Evolutionary conservation across 2,113 vertebrate species (phyloP).

Genomic region (Sminthopsis crassicaudata): DNA sequence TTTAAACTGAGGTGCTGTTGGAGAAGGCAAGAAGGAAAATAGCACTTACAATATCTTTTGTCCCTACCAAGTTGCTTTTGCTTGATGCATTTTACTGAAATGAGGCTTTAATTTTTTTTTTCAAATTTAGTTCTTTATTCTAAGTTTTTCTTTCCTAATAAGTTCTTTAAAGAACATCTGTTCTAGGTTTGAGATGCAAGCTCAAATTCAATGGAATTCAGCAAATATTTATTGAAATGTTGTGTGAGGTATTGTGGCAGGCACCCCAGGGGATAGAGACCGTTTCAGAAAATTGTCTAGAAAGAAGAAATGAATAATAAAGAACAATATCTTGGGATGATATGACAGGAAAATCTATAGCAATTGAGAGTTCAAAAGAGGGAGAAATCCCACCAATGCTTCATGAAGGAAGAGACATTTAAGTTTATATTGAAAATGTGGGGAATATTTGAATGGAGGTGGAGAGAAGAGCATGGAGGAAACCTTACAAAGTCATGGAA

Average conservation of each 20-base stretch:
- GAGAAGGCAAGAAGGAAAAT: background rate
- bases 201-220: background rate
- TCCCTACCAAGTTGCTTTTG: background rate
- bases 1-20: background rate
- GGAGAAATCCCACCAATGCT: background rate
- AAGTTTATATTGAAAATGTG: background rate
- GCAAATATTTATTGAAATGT: background rate
- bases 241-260: background rate
- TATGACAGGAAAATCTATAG: background rate
- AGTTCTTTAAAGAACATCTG: background rate
- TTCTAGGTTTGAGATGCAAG: background rate
- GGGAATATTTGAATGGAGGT: background rate
- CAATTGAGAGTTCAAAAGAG: background rate
- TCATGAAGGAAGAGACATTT: no score
- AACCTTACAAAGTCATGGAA: background rate
- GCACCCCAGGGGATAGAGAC: background rate
- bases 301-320: background rate
- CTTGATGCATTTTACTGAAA: background rate
- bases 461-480: background rate
- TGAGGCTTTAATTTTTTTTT: background rate
- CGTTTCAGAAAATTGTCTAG: background rate
- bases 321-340: background rate
- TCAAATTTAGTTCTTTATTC: background rate
- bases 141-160: background rate
- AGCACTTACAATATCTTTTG: background rate